These are phyloP conservation scores for Myocastor coypus DNA, from an alignment of 2,113 vertebrate genomes.

Conservation along the genomic window DNA sequence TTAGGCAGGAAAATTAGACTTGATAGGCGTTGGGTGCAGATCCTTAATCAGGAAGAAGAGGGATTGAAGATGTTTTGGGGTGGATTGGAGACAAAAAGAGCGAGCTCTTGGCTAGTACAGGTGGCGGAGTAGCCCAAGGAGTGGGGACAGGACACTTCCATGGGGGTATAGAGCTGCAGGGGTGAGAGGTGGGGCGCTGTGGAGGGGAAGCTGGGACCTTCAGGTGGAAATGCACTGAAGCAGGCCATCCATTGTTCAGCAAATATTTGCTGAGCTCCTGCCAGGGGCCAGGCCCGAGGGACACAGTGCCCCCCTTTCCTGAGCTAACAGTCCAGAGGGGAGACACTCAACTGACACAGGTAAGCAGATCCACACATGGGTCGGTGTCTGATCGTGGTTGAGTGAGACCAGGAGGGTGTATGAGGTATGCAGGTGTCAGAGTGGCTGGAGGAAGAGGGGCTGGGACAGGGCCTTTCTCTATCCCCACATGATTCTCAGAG, in stretches of 20 bases:
- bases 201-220: background rate
- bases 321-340: background rate
- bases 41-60: background rate
- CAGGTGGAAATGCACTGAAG: background rate
- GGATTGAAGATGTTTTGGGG: background rate
- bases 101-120: background rate
- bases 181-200: background rate
- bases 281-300: background rate
- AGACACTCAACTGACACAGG: background rate
- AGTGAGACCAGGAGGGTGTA: background rate
- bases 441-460: background rate
- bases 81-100: background rate
- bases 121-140: background rate
- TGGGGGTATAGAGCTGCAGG: background rate
- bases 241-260: background rate
- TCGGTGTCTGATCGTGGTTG: background rate
- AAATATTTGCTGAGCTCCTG: constrained; percentile 3
- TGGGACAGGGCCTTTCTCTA: background rate
- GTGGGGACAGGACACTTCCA: background rate
- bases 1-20: background rate
- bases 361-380: background rate
- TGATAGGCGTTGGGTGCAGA: background rate
- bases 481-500: background rate
- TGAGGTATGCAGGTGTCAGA: accelerated
- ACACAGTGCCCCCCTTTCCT: background rate